These are phyloP conservation scores for Platyscapa corneri DNA, from an alignment of 1,140 invertebrate genomes.

Conservation along the genomic window DNA sequence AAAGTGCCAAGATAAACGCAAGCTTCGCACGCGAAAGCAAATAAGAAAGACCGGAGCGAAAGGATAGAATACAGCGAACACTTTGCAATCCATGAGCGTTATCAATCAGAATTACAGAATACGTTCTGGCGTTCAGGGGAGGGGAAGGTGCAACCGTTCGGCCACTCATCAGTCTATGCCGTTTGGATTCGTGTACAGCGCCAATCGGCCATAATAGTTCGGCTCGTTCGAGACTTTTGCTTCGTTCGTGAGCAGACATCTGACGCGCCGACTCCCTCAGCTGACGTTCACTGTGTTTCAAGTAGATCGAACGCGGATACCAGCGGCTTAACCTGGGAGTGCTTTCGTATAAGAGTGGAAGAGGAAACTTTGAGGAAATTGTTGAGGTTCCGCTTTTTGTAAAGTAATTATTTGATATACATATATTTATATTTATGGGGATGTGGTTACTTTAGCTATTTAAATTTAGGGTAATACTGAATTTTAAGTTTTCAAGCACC, in stretches of 20 bases:
- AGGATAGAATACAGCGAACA: conserved; percentile 21
- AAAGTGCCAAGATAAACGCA: background rate
- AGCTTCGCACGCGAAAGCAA: background rate
- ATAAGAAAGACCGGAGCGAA: conserved; percentile 4
- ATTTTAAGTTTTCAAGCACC: too few relatives aligned
- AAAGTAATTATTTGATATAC: background rate
- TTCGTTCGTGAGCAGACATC: background rate
- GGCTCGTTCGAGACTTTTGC: background rate
- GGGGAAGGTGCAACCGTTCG: background rate
- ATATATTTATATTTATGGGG: background rate
- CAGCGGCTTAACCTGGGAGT: background rate
- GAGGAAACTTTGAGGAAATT: background rate
- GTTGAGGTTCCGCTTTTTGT: background rate
- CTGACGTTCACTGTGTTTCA: background rate
- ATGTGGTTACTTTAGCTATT: too few relatives aligned
- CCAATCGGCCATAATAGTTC: conserved; percentile 57
- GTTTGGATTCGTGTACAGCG: conserved; percentile 59
- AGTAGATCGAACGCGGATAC: background rate
- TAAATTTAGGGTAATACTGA: too few relatives aligned
- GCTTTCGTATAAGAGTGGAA: background rate
- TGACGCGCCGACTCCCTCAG: background rate
- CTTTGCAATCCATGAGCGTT: conserved; percentile 45
- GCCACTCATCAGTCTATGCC: conserved; percentile 60
- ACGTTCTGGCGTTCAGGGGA: too few relatives aligned
- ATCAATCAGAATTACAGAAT: conserved; percentile 62